Evolutionary conservation across 2,797 vertebrate species (phyloP).

Genomic region (Enteromius radiatus): DNA sequence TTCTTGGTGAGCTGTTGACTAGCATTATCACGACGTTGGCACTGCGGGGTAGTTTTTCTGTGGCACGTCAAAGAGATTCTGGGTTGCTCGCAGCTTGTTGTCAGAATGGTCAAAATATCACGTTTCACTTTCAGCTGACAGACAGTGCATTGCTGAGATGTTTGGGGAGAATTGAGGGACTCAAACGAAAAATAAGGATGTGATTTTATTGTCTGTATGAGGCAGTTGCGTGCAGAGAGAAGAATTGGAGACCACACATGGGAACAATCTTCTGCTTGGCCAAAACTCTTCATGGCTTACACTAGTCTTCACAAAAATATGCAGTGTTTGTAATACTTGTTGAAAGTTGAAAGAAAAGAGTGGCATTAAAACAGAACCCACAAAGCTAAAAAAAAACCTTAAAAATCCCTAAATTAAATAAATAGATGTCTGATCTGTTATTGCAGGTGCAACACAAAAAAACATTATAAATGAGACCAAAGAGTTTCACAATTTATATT

Average conservation of each 20-base stretch:
- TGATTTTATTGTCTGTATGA: slow-evolving; percentile 32
- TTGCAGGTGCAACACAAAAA: slow-evolving; percentile 2
- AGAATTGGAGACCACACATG: slow-evolving; percentile 41
- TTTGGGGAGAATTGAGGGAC: slow-evolving; percentile 35
- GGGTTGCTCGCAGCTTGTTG: slow-evolving; percentile 32
- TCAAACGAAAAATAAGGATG: slow-evolving; percentile 29
- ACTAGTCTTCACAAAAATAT: slow-evolving; percentile 7
- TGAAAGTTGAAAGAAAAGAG: background rate
- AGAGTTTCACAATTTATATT: background rate
- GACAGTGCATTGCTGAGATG: slow-evolving; percentile 29
- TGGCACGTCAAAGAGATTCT: slow-evolving; percentile 17
- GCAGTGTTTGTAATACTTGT: slow-evolving; percentile 16
- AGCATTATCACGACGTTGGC: slow-evolving; percentile 20
- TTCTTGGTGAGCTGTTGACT: slow-evolving; percentile 10
- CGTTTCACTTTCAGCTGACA: slow-evolving; percentile 30
- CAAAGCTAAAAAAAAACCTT: background rate
- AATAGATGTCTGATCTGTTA: slow-evolving; percentile 2
- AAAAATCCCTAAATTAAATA: slow-evolving; percentile 10
- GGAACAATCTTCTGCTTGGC: slow-evolving; percentile 10
- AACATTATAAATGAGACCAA: background rate
- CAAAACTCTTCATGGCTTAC: slow-evolving; percentile 7
- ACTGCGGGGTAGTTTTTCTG: slow-evolving; percentile 5
- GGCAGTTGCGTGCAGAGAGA: background rate
- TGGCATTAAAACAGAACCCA: slow-evolving; percentile 9
- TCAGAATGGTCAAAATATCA: slow-evolving; percentile 29